A percentile compares a stretch with the other conserved stretches of the same genome.
Evolutionary conservation across 2,113 vertebrate genomes (phyloP).

Genomic region (Epinephelus moara): DNA sequence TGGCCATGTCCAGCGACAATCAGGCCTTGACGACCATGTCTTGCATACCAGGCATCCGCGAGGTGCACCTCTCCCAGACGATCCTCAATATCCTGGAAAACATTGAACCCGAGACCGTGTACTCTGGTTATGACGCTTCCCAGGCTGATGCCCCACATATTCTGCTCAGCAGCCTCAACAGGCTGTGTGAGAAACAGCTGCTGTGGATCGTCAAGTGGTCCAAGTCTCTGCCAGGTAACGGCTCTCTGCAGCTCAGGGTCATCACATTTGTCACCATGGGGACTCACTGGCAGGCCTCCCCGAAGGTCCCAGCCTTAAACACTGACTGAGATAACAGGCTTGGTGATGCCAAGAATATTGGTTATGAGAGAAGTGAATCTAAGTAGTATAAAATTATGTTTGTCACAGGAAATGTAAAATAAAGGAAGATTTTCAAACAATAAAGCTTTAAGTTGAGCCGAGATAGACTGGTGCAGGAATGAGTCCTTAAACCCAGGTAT

Average conservation of each 20-base stretch:
- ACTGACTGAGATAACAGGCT: constrained; percentile 10
- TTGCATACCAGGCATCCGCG: constrained; percentile 87
- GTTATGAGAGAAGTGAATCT: background rate
- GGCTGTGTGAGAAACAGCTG: constrained; percentile 94
- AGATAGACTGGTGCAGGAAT: background rate
- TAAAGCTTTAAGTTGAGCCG: background rate
- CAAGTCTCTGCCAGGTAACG: constrained; percentile 96
- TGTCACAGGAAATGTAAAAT: background rate
- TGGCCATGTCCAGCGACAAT: constrained; percentile 83
- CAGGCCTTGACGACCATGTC: constrained; percentile 87
- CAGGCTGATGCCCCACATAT: constrained; percentile 90
- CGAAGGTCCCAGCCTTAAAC: constrained; percentile 39
- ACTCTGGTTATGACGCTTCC: constrained; percentile 90
- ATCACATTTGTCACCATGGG: constrained; percentile 41
- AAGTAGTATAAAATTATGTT: background rate
- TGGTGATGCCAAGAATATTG: background rate
- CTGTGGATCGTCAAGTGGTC: constrained; percentile 98
- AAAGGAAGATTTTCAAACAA: background rate
- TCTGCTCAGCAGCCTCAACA: constrained; percentile 94
- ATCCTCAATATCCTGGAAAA: constrained; percentile 91
- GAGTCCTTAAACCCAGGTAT: too few relatives aligned
- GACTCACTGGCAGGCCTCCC: constrained; percentile 10
- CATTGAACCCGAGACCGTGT: constrained; percentile 94
- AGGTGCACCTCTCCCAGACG: constrained; percentile 89
- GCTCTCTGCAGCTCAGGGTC: constrained; percentile 41